phyloP scores from a whole-genome alignment of 1,140 invertebrate species.

The Drosophila fuyamai region DNA sequence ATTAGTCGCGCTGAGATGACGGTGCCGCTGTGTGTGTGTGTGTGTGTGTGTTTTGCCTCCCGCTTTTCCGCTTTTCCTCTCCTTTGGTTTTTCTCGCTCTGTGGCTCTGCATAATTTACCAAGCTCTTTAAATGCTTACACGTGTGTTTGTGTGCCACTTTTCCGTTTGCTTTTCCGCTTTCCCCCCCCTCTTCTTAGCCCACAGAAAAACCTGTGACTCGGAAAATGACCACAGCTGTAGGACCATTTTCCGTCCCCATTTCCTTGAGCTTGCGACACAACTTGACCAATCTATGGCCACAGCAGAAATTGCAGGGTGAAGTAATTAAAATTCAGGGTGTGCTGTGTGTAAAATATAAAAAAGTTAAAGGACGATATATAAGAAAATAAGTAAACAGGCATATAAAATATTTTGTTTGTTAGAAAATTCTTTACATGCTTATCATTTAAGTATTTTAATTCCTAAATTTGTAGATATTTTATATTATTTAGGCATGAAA shows the following conservation, averaged over 20 bases:
- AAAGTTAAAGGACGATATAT: too few species aligned
- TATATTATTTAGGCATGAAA: too few species aligned
- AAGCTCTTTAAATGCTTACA: constrained; percentile 38
- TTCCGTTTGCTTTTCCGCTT: constrained; percentile 21
- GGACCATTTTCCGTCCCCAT: constrained; percentile 11
- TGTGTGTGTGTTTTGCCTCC: constrained; percentile 8
- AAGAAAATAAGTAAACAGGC: too few species aligned
- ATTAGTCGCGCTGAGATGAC: constrained; percentile 63
- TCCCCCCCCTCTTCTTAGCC: background rate
- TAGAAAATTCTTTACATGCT: too few species aligned
- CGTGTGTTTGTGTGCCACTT: constrained; percentile 33
- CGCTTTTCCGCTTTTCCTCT: background rate
- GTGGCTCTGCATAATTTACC: constrained; percentile 43
- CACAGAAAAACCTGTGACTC: constrained; percentile 4
- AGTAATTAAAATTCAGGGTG: background rate
- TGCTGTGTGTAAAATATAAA: background rate
- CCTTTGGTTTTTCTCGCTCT: constrained; percentile 6
- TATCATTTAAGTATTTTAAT: too few species aligned
- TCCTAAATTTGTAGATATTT: too few species aligned
- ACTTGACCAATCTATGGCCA: constrained; percentile 26
- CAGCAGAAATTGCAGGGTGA: constrained; percentile 13
- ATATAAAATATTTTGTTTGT: too few species aligned
- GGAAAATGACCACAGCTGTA: constrained; percentile 38
- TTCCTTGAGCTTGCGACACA: constrained; percentile 9
- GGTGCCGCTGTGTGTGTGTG: constrained; percentile 16